phyloP scores from a whole-genome alignment of 2,113 vertebrate species.

The Thomomys bottae region DNA sequence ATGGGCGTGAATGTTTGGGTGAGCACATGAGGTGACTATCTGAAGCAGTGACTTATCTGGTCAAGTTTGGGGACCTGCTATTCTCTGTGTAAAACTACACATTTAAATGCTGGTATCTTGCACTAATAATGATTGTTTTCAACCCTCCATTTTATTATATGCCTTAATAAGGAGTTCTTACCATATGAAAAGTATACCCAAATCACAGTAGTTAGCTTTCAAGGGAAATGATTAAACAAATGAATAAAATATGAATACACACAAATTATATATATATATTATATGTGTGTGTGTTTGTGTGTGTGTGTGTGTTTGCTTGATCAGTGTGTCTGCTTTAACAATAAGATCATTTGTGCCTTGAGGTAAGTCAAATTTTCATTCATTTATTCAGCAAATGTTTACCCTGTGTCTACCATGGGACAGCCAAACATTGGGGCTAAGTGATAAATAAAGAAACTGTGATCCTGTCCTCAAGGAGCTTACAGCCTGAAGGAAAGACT shows the following conservation, averaged over 20 bases:
- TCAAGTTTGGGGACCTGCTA: not conserved
- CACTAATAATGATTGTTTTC: conserved; percentile 14
- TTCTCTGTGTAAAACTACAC: not conserved
- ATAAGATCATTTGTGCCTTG: not conserved
- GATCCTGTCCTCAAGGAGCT: not conserved
- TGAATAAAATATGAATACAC: not conserved
- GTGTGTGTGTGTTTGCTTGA: not conserved
- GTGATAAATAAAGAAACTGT: not conserved
- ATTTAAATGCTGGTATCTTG: not conserved
- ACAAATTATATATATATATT: too few species aligned
- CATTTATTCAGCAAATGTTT: conserved; percentile 57
- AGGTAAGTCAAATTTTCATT: conserved; percentile 30
- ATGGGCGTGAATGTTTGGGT: not conserved
- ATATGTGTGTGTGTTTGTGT: not conserved
- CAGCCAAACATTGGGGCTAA: not conserved
- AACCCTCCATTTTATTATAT: not conserved
- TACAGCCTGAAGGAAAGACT: not conserved
- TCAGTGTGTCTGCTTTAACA: conserved; percentile 17
- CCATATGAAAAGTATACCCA: not conserved
- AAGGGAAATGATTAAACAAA: not conserved
- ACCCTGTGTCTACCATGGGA: not conserved
- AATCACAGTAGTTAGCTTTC: not conserved
- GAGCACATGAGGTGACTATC: not conserved
- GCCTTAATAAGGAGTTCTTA: not conserved
- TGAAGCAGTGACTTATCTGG: not conserved